Evolutionary conservation across 1,140 invertebrate species (phyloP).

Genomic region (Cydia fagiglandana): DNA sequence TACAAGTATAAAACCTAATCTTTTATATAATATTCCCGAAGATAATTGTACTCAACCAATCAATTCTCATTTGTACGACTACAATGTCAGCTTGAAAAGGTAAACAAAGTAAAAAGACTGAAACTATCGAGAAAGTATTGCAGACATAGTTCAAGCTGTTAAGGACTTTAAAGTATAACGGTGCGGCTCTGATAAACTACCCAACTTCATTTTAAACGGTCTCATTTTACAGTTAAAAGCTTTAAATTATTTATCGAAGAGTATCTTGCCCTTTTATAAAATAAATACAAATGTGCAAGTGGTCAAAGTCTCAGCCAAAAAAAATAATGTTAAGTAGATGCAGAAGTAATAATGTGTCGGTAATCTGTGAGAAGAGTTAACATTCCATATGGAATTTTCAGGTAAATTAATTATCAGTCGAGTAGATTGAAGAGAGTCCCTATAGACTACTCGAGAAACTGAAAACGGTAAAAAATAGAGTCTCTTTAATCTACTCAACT

Average conservation of each 20-base stretch:
- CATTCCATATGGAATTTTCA: no score
- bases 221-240: neutral
- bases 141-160: neutral
- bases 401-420: no score
- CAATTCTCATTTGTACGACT: neutral
- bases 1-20: no score
- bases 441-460: no score
- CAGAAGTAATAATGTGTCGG: no score
- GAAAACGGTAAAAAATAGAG: no score
- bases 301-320: neutral
- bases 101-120: neutral
- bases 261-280: neutral
- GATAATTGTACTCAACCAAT: no score
- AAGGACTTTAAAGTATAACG: neutral
- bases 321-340: no score
- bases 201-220: neutral
- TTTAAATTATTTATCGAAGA: neutral
- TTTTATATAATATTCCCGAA: no score
- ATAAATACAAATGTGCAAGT: neutral
- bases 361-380: no score
- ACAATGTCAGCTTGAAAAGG: neutral
- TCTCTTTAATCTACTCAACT: no score
- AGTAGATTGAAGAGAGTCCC: no score
- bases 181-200: slow-evolving; percentile 3
- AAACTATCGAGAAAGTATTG: slow-evolving; percentile 14